phyloP scores from a whole-genome alignment of 2,797 vertebrate species.

The Dendrocincla fuliginosa region DNA sequence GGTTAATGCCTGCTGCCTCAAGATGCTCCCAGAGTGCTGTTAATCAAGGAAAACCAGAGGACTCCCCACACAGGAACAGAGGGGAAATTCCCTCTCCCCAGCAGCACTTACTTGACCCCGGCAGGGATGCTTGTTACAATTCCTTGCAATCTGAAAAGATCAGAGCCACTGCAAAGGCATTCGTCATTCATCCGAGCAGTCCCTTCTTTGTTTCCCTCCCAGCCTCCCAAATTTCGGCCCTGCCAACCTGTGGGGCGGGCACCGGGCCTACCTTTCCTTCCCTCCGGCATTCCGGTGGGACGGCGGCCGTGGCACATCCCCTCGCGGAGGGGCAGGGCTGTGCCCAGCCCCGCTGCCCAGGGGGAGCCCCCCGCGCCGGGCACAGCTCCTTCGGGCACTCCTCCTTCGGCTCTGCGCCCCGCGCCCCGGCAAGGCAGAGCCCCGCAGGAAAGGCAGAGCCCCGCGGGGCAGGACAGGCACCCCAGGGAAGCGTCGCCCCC shows the following conservation, averaged over 20 bases:
- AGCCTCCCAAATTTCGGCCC: background rate
- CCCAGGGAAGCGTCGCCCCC: accelerated
- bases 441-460: background rate
- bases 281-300: background rate
- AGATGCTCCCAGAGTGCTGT: background rate
- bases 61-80: background rate
- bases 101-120: background rate
- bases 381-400: background rate
- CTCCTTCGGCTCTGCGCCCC: background rate
- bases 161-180: background rate
- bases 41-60: background rate
- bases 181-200: background rate
- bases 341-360: background rate
- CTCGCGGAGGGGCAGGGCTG: background rate
- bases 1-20: background rate
- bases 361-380: background rate
- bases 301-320: background rate
- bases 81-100: background rate
- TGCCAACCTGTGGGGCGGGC: background rate
- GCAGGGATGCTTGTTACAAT: background rate
- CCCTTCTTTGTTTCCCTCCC: background rate
- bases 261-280: background rate
- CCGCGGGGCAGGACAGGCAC: background rate
- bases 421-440: too few relatives aligned
- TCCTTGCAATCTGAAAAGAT: background rate